Evolutionary conservation across 1,140 invertebrate genomes (phyloP).

Genomic region (Sipha flava): DNA sequence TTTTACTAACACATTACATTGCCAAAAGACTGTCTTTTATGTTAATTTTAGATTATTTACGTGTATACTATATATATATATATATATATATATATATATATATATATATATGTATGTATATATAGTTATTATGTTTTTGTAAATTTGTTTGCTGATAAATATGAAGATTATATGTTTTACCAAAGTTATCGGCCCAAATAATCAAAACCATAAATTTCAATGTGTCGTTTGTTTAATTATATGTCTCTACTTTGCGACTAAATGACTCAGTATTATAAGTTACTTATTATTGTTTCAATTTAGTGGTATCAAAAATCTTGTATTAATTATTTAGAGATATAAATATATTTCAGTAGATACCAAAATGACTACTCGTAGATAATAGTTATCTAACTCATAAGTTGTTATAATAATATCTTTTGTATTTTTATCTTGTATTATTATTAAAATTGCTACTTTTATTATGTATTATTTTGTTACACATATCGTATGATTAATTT

Average conservation of each 20-base stretch:
- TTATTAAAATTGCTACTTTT: background rate
- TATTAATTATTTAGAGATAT: background rate
- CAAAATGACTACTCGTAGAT: background rate
- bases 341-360: background rate
- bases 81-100: background rate
- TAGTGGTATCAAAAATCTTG: background rate
- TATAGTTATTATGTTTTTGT: constrained; percentile 2
- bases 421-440: background rate
- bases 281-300: background rate
- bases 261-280: constrained; percentile 14
- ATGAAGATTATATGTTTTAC: background rate
- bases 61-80: background rate
- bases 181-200: constrained; percentile 1
- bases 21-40: constrained; percentile 31
- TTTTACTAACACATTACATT: constrained; percentile 33
- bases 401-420: background rate
- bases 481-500: background rate
- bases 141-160: constrained; percentile 18
- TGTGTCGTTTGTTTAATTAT: background rate
- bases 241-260: background rate
- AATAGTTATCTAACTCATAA: background rate
- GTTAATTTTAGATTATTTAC: constrained; percentile 31
- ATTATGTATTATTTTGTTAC: background rate
- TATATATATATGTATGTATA: background rate
- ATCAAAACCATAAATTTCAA: constrained; percentile 21